Conservation (phyloP, 2,113 vertebrate species). For the Eulemur rufifrons region DNA sequence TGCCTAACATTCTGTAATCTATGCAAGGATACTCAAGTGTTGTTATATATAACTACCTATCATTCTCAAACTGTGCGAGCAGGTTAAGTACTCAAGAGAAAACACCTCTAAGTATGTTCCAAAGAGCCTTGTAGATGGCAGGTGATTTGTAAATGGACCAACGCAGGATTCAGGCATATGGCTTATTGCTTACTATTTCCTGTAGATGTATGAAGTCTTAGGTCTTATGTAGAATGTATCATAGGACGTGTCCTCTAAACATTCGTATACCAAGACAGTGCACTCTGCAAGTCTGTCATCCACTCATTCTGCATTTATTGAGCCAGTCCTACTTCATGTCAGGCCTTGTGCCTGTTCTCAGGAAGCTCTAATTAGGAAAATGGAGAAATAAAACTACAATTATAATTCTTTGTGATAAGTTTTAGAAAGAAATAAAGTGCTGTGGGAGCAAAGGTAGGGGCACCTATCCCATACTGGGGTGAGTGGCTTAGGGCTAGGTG, state of each 20-base stretch:
- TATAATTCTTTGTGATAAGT: not conserved
- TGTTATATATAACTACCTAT: not conserved
- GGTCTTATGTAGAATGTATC: not conserved
- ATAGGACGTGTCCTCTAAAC: not conserved
- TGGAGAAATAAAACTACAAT: not conserved
- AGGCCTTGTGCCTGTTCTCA: not conserved
- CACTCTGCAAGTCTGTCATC: not conserved
- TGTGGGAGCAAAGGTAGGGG: not conserved
- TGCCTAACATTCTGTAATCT: not conserved
- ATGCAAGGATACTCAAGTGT: not conserved
- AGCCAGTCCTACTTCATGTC: not conserved
- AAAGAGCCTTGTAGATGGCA: not conserved
- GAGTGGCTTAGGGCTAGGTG: not conserved
- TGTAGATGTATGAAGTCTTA: not conserved
- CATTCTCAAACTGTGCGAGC: not conserved
- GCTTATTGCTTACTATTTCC: not conserved
- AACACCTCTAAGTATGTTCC: not conserved
- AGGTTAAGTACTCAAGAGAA: not conserved
- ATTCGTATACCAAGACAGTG: not conserved
- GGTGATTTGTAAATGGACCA: not conserved
- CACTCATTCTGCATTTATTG: not conserved
- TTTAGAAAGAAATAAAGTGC: not conserved
- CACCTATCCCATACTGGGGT: not conserved
- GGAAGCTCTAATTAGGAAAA: constrained; percentile 23
- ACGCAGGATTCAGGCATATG: not conserved